Evolutionary conservation across 37 sponge, comb jelly and placozoan species (phyloP), one percentile per base, ranked within the genome.

Genomic region (Ianthella basta): DNA sequence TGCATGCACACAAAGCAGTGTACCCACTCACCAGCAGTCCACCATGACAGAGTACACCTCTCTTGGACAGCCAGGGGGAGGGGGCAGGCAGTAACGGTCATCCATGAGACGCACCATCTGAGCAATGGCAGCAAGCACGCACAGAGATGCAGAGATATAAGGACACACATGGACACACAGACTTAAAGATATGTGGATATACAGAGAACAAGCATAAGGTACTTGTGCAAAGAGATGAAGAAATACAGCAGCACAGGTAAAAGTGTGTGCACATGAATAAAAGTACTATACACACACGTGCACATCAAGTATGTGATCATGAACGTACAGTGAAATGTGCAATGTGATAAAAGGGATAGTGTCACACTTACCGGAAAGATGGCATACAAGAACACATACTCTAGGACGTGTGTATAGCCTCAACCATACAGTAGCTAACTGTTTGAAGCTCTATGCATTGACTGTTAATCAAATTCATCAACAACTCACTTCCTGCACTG

Each of bases 1-100:
- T 44, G 50, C 6, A n/a, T n/a, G n/a, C n/a, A n/a, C 50, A 10
- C 6, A 44, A 10, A 8, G 50, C 50, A 44, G 50, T 8, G 8
- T 8, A 44, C 50, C 35, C 19, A 30, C 70, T 30, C 34, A 69
- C 70, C 70, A 69, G 34, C 70, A 69, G 18, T 69, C 34, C 70
- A 69, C 70, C 70, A 69, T 69, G 29, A 69, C 70, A 34, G 29
- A 30, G 34, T 69, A 69, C 70, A 69, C 70, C 19, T 32, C 70
- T 69, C 70, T 69, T 13, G 70, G 70, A 30, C 70, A 69, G 34
- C 70, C 70, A 69, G 70, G 70, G 34, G 70, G 70, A 69, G 70
- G 70, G 34, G 70, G 70, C 6, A 69, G 70, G 34, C 70, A 69
- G 70, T 69, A 69, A 4, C 27, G 29, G 70, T 14, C 18, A 18